Conservation (phyloP, 1,140 invertebrate species). For the Anoplophora glabripennis region DNA sequence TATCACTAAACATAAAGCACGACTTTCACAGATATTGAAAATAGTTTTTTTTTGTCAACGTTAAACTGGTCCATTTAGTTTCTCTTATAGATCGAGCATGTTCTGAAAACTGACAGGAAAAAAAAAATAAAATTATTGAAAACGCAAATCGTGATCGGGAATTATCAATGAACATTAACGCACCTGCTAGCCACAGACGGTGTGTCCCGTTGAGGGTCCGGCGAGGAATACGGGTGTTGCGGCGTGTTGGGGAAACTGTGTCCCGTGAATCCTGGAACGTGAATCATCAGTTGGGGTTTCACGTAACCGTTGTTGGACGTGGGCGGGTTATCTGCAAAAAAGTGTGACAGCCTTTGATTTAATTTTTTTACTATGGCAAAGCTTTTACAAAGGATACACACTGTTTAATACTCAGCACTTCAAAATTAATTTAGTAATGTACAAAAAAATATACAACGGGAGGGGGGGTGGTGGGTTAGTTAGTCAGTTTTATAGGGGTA, state of each 20-base stretch:
- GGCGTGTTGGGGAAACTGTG: constrained; percentile 64
- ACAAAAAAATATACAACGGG: too few species aligned
- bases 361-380: too few species aligned
- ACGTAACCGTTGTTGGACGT: constrained; percentile 81
- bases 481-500: too few species aligned
- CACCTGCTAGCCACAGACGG: constrained; percentile 65
- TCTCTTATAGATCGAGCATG: constrained; percentile 41
- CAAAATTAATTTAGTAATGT: too few species aligned
- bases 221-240: constrained; percentile 60
- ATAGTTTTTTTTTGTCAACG: constrained; percentile 16
- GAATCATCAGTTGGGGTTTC: constrained; percentile 78
- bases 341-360: too few species aligned
- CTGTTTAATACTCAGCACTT: too few species aligned
- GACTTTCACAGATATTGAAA: constrained; percentile 14
- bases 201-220: constrained; percentile 68
- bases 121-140: constrained; percentile 11
- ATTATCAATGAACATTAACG: background rate
- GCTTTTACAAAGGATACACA: too few species aligned
- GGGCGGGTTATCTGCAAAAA: constrained; percentile 61
- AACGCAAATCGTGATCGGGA: constrained; percentile 35
- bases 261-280: constrained; percentile 71
- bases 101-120: constrained; percentile 41
- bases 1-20: constrained; percentile 27
- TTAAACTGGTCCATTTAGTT: constrained; percentile 13
- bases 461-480: too few species aligned